Evolutionary conservation across 1,140 invertebrate species (phyloP), one percentile per base, ranked within the genome.

Genomic region (Leptinotarsa undecemlineata): DNA sequence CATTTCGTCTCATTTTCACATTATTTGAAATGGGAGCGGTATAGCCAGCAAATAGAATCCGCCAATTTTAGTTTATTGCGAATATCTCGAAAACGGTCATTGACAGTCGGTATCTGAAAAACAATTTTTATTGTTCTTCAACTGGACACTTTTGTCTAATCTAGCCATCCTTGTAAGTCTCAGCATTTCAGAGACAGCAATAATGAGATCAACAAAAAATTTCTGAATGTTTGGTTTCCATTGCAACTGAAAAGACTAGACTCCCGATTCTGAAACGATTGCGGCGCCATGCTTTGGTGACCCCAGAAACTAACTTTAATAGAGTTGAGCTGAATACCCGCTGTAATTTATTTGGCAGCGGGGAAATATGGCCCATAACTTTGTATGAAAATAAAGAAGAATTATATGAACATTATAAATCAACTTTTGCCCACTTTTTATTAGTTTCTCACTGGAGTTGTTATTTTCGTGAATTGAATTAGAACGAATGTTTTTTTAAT

Each of bases 321-420:
- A 83, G 82, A 84, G 82, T 82, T 80, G 81, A 76, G 78, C 81
- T 81, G 79, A 79, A 80, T 82, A 78, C 79, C 75, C 81, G 78
- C 77, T 81, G 79, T 85, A 84, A 85, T 85, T 85, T 84, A 85
- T 85, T 82, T 83, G 84, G 80, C 84, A 83, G 82, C 79, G 69
- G 77, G 83, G 83, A 85, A 84, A 84, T 85, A 85, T 84, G 81
- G 82, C 76, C 82, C 82, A 84, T 85, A 84, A 85, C 82, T 84
- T 83, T 81, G 84, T 82, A 84, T 84, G 83, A 84, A 84, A 85
- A 85, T 85, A 85, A 85, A 85, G 83, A 84, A 85, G 84, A 85
- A 84, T 85, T 85, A 85, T 84, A 80, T 79, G 80, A 82, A 83
- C 82, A 82, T 84, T 84, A 83, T 84, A 84, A 85, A 85, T 85